Evolutionary conservation across 2,797 vertebrate genomes (phyloP).

Genomic region (Sebastes nivosus): DNA sequence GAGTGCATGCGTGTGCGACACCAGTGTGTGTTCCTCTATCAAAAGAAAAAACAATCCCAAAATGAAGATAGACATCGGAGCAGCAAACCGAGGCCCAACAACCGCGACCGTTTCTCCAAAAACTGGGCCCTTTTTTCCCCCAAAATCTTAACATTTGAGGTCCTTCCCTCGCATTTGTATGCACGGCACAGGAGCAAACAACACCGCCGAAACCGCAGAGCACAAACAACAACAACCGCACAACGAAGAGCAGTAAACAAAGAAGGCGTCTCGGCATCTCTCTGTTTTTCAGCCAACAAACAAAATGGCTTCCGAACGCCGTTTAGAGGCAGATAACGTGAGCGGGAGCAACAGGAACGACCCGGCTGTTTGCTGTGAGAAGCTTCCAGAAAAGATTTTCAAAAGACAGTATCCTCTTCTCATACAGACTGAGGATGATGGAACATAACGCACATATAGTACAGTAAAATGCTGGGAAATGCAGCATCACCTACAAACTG

Average conservation of each 20-base stretch:
- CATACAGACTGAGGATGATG: background rate
- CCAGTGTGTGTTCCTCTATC: conserved; percentile 33
- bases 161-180: conserved; percentile 47
- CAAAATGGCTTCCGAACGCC: conserved; percentile 66
- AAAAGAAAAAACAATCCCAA: conserved; percentile 35
- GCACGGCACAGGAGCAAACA: conserved; percentile 47
- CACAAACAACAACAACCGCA: conserved; percentile 59
- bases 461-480: background rate
- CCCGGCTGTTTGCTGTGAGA: background rate
- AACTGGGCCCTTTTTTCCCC: background rate
- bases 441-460: background rate
- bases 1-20: conserved; percentile 21
- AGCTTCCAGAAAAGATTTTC: conserved; percentile 10
- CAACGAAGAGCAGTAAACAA: conserved; percentile 60
- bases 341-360: conserved; percentile 20
- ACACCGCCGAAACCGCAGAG: conserved; percentile 15
- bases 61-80: conserved; percentile 22
- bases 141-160: conserved; percentile 21
- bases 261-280: conserved; percentile 55
- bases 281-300: conserved; percentile 65
- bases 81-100: conserved; percentile 25
- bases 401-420: background rate
- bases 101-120: conserved; percentile 23
- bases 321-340: conserved; percentile 39
- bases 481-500: background rate